Percentiles rank a stretch among this genome's conserved stretches.
These are phyloP conservation scores for Cydia splendana DNA, from an alignment of 1,140 invertebrate genomes.

Conservation along the genomic window DNA sequence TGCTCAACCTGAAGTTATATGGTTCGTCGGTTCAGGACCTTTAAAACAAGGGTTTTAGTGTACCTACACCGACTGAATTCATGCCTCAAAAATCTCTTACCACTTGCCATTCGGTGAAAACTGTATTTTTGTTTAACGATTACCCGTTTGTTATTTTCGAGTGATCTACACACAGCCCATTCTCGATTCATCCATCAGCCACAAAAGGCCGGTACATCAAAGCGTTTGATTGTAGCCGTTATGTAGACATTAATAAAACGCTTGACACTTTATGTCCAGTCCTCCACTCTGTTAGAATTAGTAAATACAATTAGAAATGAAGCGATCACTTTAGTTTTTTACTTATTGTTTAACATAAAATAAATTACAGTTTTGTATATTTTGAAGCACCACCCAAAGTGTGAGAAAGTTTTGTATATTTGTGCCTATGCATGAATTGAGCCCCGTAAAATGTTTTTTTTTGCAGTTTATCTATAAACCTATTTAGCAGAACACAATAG, in stretches of 20 bases:
- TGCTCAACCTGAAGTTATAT: no score
- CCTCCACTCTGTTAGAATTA: not conserved
- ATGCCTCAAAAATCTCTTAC: constrained; percentile 3
- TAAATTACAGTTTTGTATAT: no score
- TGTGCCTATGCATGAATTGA: no score
- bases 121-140: not conserved
- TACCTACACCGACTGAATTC: no score
- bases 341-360: not conserved
- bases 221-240: not conserved
- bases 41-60: no score
- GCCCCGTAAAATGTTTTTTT: no score
- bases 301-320: not conserved
- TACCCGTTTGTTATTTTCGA: not conserved
- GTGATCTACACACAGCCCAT: not conserved
- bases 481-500: no score
- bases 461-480: no score
- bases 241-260: not conserved
- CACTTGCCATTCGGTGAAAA: not conserved
- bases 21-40: no score
- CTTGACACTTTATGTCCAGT: not conserved
- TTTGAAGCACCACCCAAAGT: no score
- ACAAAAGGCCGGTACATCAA: constrained; percentile 1
- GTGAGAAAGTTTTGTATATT: no score
- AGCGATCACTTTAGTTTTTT: not conserved
- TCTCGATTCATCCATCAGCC: constrained; percentile 3